These are phyloP conservation scores for Caenorhabditis sulstoni DNA, from an alignment of 2,888 invertebrate genomes.

Conservation along the genomic window DNA sequence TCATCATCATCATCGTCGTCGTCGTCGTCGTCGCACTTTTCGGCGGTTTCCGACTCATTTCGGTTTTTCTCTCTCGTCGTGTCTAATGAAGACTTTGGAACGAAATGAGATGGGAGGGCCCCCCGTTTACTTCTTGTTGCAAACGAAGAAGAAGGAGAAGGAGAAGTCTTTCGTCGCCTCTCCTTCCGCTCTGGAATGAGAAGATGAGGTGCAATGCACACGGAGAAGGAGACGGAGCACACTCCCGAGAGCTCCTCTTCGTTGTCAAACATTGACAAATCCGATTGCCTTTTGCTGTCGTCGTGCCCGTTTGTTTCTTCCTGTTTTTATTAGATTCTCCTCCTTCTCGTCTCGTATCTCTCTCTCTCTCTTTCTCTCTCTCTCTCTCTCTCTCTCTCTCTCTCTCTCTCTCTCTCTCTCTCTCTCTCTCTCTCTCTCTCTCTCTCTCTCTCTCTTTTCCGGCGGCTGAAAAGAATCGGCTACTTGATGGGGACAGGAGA, in stretches of 20 bases:
- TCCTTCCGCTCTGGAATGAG: constrained; percentile 32
- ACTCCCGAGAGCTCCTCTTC: not conserved
- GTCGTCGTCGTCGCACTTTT: constrained; percentile 30
- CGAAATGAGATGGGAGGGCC: constrained; percentile 15
- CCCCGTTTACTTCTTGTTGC: constrained; percentile 7
- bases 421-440: too few relatives aligned
- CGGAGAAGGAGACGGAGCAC: constrained; percentile 11
- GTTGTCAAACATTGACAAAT: constrained; percentile 53
- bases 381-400: too few relatives aligned
- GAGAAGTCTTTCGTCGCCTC: constrained; percentile 18
- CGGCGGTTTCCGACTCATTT: constrained; percentile 4
- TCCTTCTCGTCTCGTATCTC: constrained; percentile 21
- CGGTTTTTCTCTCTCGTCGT: constrained; percentile 20
- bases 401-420: too few relatives aligned
- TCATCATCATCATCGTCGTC: constrained; percentile 25
- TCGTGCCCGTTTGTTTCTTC: constrained; percentile 30
- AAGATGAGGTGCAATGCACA: constrained; percentile 38
- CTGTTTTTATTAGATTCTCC: constrained; percentile 47
- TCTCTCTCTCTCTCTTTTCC: too few relatives aligned
- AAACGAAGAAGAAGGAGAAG: not conserved
- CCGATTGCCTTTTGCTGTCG: constrained; percentile 44
- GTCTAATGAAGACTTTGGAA: constrained; percentile 46
- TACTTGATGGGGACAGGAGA: constrained; percentile 12
- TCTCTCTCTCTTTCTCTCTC: too few relatives aligned
- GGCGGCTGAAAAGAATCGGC: constrained; percentile 4